Conservation (phyloP, 1,140 invertebrate species). For the Littorina saxatilis region DNA sequence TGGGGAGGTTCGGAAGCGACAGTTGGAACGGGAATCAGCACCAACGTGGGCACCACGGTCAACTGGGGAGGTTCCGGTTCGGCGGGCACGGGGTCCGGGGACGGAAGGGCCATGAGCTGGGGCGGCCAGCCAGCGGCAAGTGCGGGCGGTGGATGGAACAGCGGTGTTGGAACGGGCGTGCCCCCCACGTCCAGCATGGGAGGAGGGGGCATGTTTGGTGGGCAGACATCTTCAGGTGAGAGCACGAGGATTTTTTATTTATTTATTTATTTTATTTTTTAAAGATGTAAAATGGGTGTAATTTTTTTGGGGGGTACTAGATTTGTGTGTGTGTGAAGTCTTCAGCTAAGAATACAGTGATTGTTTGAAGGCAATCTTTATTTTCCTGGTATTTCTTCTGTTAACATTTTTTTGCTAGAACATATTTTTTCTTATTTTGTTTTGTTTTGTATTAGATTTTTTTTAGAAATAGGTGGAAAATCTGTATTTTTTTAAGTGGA, state of each 20-base stretch:
- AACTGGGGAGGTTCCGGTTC: conserved; percentile 48
- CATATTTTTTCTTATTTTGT: neutral
- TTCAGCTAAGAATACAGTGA: conserved; percentile 1
- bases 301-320: conserved; percentile 4
- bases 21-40: conserved; percentile 23
- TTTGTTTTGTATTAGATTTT: neutral
- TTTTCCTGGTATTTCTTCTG: no score
- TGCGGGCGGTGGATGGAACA: neutral
- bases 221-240: conserved; percentile 37
- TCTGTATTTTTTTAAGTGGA: no score
- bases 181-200: neutral
- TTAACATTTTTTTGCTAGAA: no score
- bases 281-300: neutral
- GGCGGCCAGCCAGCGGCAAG: conserved; percentile 22
- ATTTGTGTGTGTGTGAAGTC: neutral
- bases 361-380: no score
- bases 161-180: neutral
- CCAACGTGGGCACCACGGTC: conserved; percentile 26
- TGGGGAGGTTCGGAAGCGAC: conserved; percentile 9
- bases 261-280: neutral
- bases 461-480: no score
- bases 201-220: conserved; percentile 34
- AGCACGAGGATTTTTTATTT: no score
- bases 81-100: conserved; percentile 13
- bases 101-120: conserved; percentile 46